Evolutionary conservation across 92 coral and sea anemone species (phyloP).

Genomic region (Isaurus tuberculatus): DNA sequence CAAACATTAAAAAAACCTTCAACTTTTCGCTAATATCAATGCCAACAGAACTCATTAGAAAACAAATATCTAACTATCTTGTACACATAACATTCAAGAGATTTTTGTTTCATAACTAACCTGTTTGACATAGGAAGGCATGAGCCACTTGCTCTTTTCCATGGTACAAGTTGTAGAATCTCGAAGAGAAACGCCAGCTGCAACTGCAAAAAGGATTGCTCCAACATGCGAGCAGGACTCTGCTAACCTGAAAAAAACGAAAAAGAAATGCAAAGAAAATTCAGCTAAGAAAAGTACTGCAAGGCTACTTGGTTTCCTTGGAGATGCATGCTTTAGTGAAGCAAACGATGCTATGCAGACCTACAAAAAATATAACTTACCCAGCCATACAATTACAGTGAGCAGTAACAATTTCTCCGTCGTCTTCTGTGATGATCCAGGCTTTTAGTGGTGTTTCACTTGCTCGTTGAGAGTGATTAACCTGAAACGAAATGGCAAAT

Average conservation of each 20-base stretch:
- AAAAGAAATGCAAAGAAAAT: constrained; percentile 5
- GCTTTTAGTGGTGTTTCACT: too few relatives aligned
- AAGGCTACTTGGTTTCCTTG: constrained; percentile 5
- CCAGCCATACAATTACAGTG: too few relatives aligned
- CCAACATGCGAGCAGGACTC: constrained; percentile 11
- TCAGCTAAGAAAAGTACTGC: constrained; percentile 8
- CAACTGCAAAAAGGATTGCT: constrained; percentile 8
- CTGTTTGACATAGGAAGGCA: constrained; percentile 9
- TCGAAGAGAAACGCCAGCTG: constrained; percentile 10
- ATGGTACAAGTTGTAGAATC: constrained; percentile 7
- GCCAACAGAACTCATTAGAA: constrained; percentile 4
- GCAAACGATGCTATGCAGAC: constrained; percentile 3
- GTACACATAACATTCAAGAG: constrained; percentile 3
- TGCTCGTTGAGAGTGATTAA: too few relatives aligned
- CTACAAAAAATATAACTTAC: background rate
- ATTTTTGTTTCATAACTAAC: constrained; percentile 5
- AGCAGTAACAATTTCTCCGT: too few relatives aligned
- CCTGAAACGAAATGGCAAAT: too few relatives aligned
- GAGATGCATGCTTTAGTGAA: constrained; percentile 8
- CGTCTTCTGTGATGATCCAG: too few relatives aligned
- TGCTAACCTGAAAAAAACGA: constrained; percentile 3
- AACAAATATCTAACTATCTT: constrained; percentile 1
- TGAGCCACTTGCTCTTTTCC: constrained; percentile 9
- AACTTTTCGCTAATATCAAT: constrained; percentile 6
- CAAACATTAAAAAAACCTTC: constrained; percentile 1